Percentiles rank a stretch among this genome's conserved stretches.
phyloP scores from a whole-genome alignment of 2,113 vertebrate species.

The Heliornis fulica region DNA sequence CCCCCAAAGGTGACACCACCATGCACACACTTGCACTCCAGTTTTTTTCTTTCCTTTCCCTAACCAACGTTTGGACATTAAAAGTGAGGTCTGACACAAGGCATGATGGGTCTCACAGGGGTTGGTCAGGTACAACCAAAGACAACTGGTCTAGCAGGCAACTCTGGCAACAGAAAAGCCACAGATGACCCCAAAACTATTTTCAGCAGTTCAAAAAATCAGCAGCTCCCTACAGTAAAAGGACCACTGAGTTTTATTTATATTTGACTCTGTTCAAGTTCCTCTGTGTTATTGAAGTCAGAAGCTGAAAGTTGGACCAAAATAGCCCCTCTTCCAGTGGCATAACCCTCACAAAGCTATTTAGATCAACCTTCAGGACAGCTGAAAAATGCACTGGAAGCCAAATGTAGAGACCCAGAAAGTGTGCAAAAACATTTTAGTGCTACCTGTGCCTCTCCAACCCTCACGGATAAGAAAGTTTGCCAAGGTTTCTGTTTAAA shows the following conservation, averaged over 20 bases:
- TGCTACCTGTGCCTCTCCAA: neutral
- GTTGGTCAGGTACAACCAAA: neutral
- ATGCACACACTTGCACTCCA: neutral
- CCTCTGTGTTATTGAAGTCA: neutral
- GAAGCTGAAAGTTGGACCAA: neutral
- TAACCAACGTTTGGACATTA: fast-evolving
- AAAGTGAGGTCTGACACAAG: neutral
- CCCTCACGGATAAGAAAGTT: fast-evolving
- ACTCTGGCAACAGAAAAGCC: neutral
- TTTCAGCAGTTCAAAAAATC: neutral
- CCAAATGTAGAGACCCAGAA: neutral
- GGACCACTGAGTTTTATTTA: neutral
- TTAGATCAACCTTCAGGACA: neutral
- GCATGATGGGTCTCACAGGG: neutral
- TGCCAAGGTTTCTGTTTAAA: neutral
- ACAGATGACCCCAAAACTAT: neutral
- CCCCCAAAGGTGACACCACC: neutral
- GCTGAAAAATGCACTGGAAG: neutral
- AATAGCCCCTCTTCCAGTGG: neutral
- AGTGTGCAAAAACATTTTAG: neutral
- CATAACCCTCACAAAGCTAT: neutral
- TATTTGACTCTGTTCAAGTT: neutral
- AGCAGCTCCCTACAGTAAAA: neutral
- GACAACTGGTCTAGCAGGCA: neutral
- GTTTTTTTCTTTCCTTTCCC: neutral